A percentile compares a stretch with the other conserved stretches of the same genome.
Conservation (phyloP, 2,113 vertebrate species). For the Tichodroma muraria region DNA sequence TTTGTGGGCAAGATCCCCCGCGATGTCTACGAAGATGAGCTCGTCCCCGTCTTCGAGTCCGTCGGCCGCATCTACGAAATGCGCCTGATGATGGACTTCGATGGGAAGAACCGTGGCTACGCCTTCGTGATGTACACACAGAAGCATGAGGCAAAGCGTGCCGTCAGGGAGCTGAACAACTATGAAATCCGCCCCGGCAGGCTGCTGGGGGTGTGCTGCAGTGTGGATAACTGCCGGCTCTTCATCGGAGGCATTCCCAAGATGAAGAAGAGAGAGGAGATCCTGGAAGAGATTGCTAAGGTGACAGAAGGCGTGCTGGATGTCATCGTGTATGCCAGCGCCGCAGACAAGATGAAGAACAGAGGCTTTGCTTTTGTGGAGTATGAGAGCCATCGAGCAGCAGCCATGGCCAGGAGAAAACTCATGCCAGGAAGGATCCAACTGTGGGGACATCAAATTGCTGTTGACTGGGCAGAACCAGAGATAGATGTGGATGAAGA, state of each 20-base stretch:
- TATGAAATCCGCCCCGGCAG: slow-evolving; percentile 92
- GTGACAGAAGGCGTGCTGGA: slow-evolving; percentile 96
- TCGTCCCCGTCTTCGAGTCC: slow-evolving; percentile 91
- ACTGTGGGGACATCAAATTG: slow-evolving; percentile 97
- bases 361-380: slow-evolving; percentile 97
- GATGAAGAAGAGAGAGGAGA: slow-evolving; percentile 99
- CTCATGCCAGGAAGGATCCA: slow-evolving; percentile 97
- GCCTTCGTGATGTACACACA: slow-evolving; percentile 97
- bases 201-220: slow-evolving; percentile 94
- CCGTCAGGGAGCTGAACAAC: slow-evolving; percentile 96
- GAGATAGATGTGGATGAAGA: slow-evolving; percentile 98
- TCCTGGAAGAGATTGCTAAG: slow-evolving; percentile 95
- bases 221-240: slow-evolving; percentile 97
- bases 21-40: slow-evolving; percentile 94
- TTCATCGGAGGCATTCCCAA: slow-evolving; percentile 99
- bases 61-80: slow-evolving; percentile 96
- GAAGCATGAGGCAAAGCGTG: slow-evolving; percentile 92
- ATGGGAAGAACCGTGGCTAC: slow-evolving; percentile 95
- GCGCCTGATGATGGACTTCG: slow-evolving; percentile 99
- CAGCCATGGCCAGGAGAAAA: slow-evolving; percentile 96
- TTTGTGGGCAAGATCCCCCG: slow-evolving; percentile 98
- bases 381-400: slow-evolving; percentile 95
- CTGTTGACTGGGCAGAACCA: slow-evolving; percentile 97
- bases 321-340: slow-evolving; percentile 96
- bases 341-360: slow-evolving; percentile 99